phyloP scores from a whole-genome alignment of 2,888 invertebrate genomes.

The Eupithecia abbreviata region DNA sequence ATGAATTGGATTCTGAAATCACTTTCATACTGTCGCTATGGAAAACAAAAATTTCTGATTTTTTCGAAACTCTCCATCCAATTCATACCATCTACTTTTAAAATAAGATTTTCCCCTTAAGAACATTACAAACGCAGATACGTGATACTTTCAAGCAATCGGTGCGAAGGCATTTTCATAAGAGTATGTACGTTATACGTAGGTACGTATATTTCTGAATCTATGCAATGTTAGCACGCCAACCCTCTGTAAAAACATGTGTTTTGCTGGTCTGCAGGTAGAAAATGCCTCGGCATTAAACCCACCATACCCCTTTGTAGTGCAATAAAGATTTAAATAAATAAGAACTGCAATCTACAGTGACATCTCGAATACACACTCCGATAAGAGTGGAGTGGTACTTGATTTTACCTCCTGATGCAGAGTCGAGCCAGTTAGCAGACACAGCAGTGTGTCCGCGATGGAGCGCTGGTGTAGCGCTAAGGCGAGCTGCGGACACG shows the following conservation, averaged over 20 bases:
- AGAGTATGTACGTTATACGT: too few relatives aligned
- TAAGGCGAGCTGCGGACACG: constrained; percentile 96
- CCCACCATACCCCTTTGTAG: too few relatives aligned
- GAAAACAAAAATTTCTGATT: neutral
- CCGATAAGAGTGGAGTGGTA: neutral
- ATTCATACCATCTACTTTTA: neutral
- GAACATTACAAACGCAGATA: too few relatives aligned
- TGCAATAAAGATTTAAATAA: too few relatives aligned
- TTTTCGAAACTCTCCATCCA: neutral
- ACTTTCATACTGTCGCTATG: neutral
- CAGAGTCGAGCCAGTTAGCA: constrained; percentile 94
- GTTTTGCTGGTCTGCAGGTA: too few relatives aligned
- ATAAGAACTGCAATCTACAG: neutral
- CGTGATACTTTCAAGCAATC: too few relatives aligned
- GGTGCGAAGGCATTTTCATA: too few relatives aligned
- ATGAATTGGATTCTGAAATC: neutral
- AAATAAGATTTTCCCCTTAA: too few relatives aligned
- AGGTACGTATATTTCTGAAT: too few relatives aligned
- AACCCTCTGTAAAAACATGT: too few relatives aligned
- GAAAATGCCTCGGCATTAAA: too few relatives aligned
- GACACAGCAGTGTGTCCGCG: constrained; percentile 96
- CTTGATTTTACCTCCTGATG: constrained; percentile 67
- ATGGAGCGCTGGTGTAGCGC: constrained; percentile 97
- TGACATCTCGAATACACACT: neutral
- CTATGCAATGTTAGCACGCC: too few relatives aligned